Evolutionary conservation across 2,888 invertebrate species (phyloP).

Genomic region (Anodontia alba): DNA sequence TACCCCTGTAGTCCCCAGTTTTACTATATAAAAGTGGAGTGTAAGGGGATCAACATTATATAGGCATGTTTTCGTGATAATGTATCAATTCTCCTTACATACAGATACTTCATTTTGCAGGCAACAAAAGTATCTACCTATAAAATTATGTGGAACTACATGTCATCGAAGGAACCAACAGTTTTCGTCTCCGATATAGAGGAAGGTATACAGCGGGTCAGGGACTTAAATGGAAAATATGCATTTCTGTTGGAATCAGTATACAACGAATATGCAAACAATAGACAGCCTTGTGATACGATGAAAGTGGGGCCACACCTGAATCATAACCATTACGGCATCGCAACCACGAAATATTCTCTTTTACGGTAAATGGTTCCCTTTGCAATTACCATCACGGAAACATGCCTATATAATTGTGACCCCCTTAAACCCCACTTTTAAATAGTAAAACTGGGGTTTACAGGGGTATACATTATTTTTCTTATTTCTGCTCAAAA

Average conservation of each 20-base stretch:
- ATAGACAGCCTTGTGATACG: constrained; percentile 89
- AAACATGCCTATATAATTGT: no score
- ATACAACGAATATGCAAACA: constrained; percentile 93
- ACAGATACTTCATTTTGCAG: constrained; percentile 85
- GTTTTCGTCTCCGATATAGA: constrained; percentile 93
- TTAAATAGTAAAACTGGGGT: no score
- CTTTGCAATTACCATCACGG: no score
- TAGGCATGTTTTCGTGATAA: no score
- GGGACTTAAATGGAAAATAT: constrained; percentile 87
- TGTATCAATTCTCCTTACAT: no score
- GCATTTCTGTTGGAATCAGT: constrained; percentile 87
- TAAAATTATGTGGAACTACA: constrained; percentile 97
- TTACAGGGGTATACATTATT: no score
- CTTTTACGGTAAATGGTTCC: background rate
- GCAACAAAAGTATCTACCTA: constrained; percentile 94
- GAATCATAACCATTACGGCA: constrained; percentile 95
- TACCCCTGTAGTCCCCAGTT: no score
- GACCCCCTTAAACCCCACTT: no score
- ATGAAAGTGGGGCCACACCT: constrained; percentile 92
- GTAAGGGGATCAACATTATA: no score
- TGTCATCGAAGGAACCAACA: constrained; percentile 91
- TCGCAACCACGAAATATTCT: constrained; percentile 92
- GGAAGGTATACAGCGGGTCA: constrained; percentile 90
- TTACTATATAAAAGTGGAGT: no score
- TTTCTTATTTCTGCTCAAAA: no score